These are phyloP conservation scores for Dasyurus viverrinus DNA, from an alignment of 2,113 vertebrate species.

Conservation along the genomic window DNA sequence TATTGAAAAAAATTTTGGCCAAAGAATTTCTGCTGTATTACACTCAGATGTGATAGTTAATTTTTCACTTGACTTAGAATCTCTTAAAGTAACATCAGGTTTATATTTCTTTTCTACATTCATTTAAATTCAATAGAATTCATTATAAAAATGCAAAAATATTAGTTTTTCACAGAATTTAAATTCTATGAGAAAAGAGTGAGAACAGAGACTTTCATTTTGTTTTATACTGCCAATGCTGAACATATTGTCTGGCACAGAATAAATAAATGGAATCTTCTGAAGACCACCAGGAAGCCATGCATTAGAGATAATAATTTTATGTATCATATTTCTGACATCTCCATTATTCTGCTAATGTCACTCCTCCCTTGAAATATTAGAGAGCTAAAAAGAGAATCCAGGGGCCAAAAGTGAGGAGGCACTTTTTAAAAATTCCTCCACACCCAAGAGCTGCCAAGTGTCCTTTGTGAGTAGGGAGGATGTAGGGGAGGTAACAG, in stretches of 20 bases:
- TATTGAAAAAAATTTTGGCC: neutral
- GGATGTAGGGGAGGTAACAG: fast-evolving
- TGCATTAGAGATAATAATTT: neutral
- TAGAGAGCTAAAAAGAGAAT: slow-evolving; percentile 2
- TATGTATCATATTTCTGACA: neutral
- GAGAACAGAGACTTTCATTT: neutral
- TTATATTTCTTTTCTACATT: neutral
- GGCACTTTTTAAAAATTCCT: neutral
- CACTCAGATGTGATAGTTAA: neutral
- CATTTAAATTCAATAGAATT: neutral
- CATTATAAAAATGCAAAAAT: neutral
- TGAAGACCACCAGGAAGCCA: slow-evolving; percentile 32
- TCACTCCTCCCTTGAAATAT: neutral
- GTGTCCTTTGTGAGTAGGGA: neutral
- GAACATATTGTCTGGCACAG: neutral
- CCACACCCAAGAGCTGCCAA: neutral
- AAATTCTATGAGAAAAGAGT: neutral
- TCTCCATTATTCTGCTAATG: neutral
- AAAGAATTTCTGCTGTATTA: neutral
- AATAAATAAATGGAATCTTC: neutral
- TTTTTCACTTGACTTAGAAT: neutral
- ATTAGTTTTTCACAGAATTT: neutral
- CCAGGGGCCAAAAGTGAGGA: neutral
- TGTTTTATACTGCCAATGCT: neutral
- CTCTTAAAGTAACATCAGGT: neutral